Conservation (phyloP, 2,113 vertebrate species). For the Equus quagga region DNA sequence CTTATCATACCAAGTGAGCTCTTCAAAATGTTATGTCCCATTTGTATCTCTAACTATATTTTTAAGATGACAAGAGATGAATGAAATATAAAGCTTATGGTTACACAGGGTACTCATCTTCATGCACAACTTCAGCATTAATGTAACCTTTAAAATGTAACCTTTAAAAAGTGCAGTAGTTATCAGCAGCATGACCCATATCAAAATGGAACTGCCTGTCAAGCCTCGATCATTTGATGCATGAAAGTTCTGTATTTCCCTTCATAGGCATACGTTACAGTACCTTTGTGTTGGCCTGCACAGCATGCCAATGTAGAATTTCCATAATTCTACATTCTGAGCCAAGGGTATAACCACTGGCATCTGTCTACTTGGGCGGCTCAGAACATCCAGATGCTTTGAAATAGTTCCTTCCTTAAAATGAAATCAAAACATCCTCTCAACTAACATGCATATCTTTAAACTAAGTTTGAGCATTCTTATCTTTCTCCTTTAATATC, state of each 20-base stretch:
- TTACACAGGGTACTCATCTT: slow-evolving; percentile 69
- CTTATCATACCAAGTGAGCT: slow-evolving; percentile 71
- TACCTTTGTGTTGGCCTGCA: neutral
- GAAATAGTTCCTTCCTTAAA: slow-evolving; percentile 28
- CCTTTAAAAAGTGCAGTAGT: slow-evolving; percentile 72
- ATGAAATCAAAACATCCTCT: neutral
- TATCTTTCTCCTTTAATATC: neutral
- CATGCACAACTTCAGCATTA: slow-evolving; percentile 73
- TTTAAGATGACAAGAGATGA: slow-evolving; percentile 78
- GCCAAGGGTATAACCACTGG: neutral
- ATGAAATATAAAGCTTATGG: slow-evolving; percentile 62
- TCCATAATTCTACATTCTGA: slow-evolving; percentile 58
- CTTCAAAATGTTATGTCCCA: slow-evolving; percentile 68
- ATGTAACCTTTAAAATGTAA: slow-evolving; percentile 80
- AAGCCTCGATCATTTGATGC: slow-evolving; percentile 58
- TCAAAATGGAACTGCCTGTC: slow-evolving; percentile 71
- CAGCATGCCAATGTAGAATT: slow-evolving; percentile 43
- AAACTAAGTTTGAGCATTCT: neutral
- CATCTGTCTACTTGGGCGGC: neutral
- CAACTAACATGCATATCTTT: neutral
- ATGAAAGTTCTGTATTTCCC: slow-evolving; percentile 58
- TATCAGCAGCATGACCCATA: slow-evolving; percentile 61
- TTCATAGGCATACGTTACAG: neutral
- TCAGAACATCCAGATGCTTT: neutral
- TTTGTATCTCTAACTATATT: slow-evolving; percentile 70